Evolutionary conservation across 2,797 vertebrate genomes (phyloP).

Genomic region (Gambusia yucatana): DNA sequence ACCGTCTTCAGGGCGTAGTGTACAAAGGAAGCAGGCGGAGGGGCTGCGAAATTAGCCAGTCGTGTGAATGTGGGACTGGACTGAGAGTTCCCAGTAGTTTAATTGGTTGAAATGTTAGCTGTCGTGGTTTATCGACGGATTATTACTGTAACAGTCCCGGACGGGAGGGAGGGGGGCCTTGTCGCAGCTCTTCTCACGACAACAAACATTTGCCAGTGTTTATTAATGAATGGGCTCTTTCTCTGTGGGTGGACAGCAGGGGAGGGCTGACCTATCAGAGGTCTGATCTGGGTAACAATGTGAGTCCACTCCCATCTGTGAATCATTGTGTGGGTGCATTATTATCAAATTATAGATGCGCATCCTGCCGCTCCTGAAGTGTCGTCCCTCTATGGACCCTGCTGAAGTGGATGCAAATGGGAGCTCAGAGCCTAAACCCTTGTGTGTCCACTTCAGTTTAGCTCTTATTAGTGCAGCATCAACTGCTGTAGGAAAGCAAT

Average conservation of each 20-base stretch:
- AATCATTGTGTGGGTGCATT: constrained; percentile 43
- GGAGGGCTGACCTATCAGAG: constrained; percentile 5
- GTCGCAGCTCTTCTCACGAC: constrained; percentile 47
- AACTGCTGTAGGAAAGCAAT: constrained; percentile 4
- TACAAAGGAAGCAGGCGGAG: constrained; percentile 74
- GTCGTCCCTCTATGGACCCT: constrained; percentile 44
- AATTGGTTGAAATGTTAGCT: not conserved
- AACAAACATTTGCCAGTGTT: constrained; percentile 51
- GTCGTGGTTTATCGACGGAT: not conserved
- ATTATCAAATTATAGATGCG: constrained; percentile 75
- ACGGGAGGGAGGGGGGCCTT: constrained; percentile 29
- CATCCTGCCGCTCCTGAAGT: constrained; percentile 69
- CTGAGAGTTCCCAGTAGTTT: not conserved
- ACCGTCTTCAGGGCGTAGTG: constrained; percentile 66
- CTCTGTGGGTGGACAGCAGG: constrained; percentile 4
- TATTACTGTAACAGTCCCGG: constrained; percentile 5
- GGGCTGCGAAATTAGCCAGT: constrained; percentile 30
- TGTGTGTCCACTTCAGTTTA: constrained; percentile 17
- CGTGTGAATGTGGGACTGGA: constrained; percentile 31
- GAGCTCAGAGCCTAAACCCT: constrained; percentile 28
- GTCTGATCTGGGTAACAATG: constrained; percentile 3
- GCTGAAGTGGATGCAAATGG: constrained; percentile 1
- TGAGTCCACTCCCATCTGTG: constrained; percentile 23
- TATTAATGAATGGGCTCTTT: constrained; percentile 48
- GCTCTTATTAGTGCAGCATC: constrained; percentile 17